A percentile compares a stretch with the other conserved stretches of the same genome.
phyloP scores from a whole-genome alignment of 2,888 invertebrate genomes.

The Clusia tigrina region DNA sequence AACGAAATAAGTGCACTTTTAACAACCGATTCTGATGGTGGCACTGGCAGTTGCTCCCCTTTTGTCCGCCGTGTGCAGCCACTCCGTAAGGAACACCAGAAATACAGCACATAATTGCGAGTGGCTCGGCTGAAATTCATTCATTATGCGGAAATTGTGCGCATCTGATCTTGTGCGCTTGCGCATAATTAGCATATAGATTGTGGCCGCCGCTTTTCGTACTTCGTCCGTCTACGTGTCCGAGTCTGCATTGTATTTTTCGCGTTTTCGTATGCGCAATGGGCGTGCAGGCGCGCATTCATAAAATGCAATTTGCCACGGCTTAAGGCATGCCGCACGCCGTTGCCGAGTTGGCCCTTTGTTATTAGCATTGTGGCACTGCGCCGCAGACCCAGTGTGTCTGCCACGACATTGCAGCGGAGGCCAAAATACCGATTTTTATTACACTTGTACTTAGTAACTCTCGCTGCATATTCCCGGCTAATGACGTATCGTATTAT shows the following conservation, averaged over 20 bases:
- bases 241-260: background rate
- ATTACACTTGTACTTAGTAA: no score
- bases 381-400: no score
- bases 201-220: conserved; percentile 14
- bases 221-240: background rate
- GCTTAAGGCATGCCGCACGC: background rate
- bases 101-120: background rate
- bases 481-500: no score
- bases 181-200: conserved; percentile 36
- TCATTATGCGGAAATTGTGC: conserved; percentile 6
- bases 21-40: background rate
- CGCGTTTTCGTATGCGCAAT: background rate
- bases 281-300: background rate
- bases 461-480: no score
- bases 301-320: conserved; percentile 4
- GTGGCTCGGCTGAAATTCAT: background rate
- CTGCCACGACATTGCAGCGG: no score
- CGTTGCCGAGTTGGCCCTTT: background rate
- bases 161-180: no score
- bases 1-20: background rate
- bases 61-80: background rate
- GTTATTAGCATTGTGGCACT: conserved; percentile 4
- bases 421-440: no score
- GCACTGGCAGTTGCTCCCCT: background rate
- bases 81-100: background rate